A percentile compares a stretch with the other conserved stretches of the same genome.
Conservation (phyloP, 1,140 invertebrate species). For the Drosophila saltans region DNA sequence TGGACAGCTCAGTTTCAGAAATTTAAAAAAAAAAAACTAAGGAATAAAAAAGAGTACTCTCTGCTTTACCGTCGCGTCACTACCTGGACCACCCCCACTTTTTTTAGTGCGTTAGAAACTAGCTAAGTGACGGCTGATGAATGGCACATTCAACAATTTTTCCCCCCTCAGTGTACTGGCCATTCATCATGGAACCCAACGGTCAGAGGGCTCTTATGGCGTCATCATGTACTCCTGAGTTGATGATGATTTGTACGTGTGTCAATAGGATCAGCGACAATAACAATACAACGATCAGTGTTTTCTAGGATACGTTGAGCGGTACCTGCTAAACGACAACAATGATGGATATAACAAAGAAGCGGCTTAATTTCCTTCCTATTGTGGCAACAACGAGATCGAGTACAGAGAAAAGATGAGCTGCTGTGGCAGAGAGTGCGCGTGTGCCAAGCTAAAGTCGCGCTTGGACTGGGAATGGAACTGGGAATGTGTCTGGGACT, state of each 20-base stretch:
- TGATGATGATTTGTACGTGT: conserved; percentile 66
- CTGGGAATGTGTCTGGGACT: conserved; percentile 24
- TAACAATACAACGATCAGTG: conserved; percentile 26
- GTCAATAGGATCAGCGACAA: conserved; percentile 54
- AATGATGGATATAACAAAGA: conserved; percentile 34
- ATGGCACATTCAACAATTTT: conserved; percentile 37
- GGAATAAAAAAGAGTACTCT: conserved; percentile 19
- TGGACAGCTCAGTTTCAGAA: conserved; percentile 20
- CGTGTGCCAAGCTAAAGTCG: conserved; percentile 70
- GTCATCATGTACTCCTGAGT: conserved; percentile 34
- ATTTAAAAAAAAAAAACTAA: background rate
- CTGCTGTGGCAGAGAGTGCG: conserved; percentile 19
- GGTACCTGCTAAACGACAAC: conserved; percentile 38
- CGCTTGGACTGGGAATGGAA: conserved; percentile 39
- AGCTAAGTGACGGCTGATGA: conserved; percentile 34
- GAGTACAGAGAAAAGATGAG: conserved; percentile 14
- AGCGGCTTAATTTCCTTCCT: conserved; percentile 69
- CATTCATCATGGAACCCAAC: conserved; percentile 50
- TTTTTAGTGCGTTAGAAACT: conserved; percentile 48
- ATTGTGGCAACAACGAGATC: conserved; percentile 48
- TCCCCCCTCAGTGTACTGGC: conserved; percentile 32
- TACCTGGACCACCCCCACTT: conserved; percentile 24
- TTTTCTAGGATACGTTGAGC: conserved; percentile 53
- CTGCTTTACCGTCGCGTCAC: conserved; percentile 14
- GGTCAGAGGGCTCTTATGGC: conserved; percentile 29